phyloP scores from a whole-genome alignment of 2,113 vertebrate genomes.

The Oryzias curvinotus region DNA sequence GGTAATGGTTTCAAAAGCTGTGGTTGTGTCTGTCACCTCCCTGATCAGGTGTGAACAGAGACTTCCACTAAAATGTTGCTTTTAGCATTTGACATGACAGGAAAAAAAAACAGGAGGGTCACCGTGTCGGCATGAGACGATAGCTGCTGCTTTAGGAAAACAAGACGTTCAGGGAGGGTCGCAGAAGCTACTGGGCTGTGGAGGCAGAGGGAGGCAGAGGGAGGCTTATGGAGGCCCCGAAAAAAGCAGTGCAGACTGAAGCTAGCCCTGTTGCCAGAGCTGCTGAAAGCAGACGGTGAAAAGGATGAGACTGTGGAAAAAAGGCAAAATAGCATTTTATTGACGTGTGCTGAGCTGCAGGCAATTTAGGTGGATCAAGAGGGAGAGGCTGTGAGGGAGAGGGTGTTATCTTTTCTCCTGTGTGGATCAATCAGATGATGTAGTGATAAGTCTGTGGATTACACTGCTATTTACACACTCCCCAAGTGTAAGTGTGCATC shows the following conservation, averaged over 20 bases:
- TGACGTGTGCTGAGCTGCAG: constrained; percentile 56
- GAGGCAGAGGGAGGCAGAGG: no score
- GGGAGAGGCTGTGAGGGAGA: constrained; percentile 19
- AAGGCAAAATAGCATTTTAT: constrained; percentile 54
- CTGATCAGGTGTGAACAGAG: no score
- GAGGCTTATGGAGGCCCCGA: no score
- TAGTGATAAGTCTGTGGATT: constrained; percentile 71
- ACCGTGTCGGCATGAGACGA: no score
- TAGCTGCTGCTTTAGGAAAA: no score
- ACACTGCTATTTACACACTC: constrained; percentile 62
- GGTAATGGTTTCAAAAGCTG: no score
- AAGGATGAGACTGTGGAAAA: constrained; percentile 40
- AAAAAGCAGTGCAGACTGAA: constrained; percentile 38
- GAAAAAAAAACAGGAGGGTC: no score
- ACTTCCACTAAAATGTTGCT: no score
- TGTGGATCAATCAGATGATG: constrained; percentile 74
- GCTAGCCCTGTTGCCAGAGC: constrained; percentile 38
- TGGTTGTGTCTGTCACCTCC: no score
- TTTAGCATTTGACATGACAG: no score
- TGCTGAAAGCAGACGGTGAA: constrained; percentile 29
- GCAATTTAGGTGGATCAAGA: constrained; percentile 57
- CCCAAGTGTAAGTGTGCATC: constrained; percentile 18
- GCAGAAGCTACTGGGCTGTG: no score
- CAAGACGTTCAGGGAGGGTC: no score
- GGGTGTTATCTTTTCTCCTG: constrained; percentile 59